Conservation (phyloP, 2,113 vertebrate species). For the Calyptomena viridis region DNA sequence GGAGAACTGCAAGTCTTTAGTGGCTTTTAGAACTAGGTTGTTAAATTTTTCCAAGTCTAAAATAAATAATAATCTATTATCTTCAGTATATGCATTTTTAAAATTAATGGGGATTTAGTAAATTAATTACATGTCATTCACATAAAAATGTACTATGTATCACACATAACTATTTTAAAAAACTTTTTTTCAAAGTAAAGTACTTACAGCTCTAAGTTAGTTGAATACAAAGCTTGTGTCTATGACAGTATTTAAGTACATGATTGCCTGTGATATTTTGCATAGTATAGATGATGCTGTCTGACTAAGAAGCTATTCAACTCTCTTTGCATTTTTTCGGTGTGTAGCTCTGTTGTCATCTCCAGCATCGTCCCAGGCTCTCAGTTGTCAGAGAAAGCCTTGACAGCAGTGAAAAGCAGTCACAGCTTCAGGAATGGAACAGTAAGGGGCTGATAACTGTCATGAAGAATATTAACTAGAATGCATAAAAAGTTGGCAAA, state of each 20-base stretch:
- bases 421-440: not conserved
- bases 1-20: not conserved
- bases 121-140: not conserved
- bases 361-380: not conserved
- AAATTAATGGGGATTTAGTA: not conserved
- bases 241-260: not conserved
- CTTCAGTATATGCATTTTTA: not conserved
- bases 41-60: not conserved
- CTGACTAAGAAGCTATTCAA: not conserved
- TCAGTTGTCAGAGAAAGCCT: not conserved
- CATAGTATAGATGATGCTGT: not conserved
- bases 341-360: not conserved
- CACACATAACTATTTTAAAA: not conserved
- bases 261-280: not conserved
- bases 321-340: not conserved
- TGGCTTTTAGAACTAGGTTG: not conserved
- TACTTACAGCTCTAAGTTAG: not conserved
- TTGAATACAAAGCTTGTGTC: not conserved
- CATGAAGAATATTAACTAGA: not conserved
- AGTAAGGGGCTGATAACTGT: not conserved
- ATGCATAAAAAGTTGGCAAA: not conserved
- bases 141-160: not conserved
- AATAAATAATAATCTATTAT: not conserved
- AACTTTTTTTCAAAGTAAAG: not conserved
- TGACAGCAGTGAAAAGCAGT: not conserved